phyloP scores from a whole-genome alignment of 2,888 invertebrate species.

The Aphidoletes aphidimyza region DNA sequence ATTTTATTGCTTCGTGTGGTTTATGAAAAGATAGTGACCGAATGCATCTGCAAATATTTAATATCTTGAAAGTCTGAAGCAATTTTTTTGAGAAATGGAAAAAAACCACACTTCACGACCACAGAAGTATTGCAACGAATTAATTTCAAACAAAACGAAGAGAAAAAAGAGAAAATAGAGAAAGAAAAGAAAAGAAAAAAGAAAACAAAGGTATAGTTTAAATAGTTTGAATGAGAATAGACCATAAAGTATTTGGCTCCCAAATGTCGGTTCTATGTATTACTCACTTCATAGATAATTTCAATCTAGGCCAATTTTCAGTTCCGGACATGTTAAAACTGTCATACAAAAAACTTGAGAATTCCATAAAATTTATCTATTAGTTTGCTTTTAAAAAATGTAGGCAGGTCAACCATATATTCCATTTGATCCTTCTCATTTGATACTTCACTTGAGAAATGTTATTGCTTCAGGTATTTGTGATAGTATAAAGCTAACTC shows the following conservation, averaged over 20 bases:
- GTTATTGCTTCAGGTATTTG: background rate
- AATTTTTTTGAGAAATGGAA: background rate
- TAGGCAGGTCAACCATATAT: background rate
- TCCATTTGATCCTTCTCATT: background rate
- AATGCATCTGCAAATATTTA: background rate
- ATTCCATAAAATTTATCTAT: conserved; percentile 27
- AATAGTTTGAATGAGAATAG: background rate
- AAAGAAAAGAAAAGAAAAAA: background rate
- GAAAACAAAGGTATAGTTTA: background rate
- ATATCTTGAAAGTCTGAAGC: background rate
- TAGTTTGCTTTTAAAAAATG: background rate
- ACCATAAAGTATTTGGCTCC: background rate
- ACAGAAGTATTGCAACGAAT: background rate
- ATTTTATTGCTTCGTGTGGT: background rate
- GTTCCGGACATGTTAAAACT: background rate
- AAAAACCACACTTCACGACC: background rate
- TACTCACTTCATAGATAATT: conserved; percentile 30
- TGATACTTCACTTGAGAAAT: background rate
- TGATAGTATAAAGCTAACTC: too few species aligned
- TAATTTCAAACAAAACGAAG: background rate
- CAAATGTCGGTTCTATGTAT: background rate
- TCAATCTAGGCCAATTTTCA: background rate
- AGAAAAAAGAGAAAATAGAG: background rate
- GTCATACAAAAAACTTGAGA: background rate
- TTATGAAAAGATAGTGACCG: background rate